A percentile compares a stretch with the other conserved stretches of the same genome.
Evolutionary conservation across 2,888 invertebrate species (phyloP).

Genomic region (Amblyteles armatorius): DNA sequence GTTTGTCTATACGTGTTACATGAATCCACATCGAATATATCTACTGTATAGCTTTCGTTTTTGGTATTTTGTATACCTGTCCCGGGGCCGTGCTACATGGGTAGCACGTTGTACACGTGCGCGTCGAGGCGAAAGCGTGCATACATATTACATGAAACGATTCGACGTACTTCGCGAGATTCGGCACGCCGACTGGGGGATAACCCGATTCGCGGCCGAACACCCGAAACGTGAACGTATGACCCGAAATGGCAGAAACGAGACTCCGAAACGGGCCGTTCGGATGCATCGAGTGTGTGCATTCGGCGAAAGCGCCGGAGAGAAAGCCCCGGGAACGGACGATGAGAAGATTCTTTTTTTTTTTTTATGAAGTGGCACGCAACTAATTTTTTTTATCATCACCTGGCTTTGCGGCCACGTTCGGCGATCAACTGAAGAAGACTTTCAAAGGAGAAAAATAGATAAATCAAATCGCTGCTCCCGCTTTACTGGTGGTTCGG

Average conservation of each 20-base stretch:
- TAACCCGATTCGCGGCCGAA: conserved; percentile 58
- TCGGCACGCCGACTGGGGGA: conserved; percentile 27
- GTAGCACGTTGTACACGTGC: conserved; percentile 45
- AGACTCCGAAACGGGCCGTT: conserved; percentile 34
- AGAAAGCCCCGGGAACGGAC: conserved; percentile 34
- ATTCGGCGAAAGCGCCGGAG: conserved; percentile 35
- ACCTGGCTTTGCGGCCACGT: neutral
- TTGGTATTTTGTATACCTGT: conserved; percentile 7
- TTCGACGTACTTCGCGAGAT: conserved; percentile 52
- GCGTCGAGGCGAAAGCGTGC: conserved; percentile 55
- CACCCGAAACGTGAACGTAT: conserved; percentile 45
- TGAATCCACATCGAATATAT: conserved; percentile 54
- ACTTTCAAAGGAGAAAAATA: neutral
- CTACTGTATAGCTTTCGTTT: conserved; percentile 20
- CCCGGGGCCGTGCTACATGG: conserved; percentile 7
- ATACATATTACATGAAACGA: conserved; percentile 59
- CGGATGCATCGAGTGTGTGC: conserved; percentile 30
- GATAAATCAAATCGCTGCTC: neutral
- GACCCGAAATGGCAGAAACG: conserved; percentile 52
- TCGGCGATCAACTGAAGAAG: neutral
- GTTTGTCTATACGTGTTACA: conserved; percentile 60
- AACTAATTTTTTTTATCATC: neutral
- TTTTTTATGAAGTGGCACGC: neutral
- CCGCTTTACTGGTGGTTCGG: neutral
- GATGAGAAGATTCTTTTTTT: conserved; percentile 24